phyloP scores from a whole-genome alignment of 1,140 invertebrate genomes.

The Temnothorax longispinosus region DNA sequence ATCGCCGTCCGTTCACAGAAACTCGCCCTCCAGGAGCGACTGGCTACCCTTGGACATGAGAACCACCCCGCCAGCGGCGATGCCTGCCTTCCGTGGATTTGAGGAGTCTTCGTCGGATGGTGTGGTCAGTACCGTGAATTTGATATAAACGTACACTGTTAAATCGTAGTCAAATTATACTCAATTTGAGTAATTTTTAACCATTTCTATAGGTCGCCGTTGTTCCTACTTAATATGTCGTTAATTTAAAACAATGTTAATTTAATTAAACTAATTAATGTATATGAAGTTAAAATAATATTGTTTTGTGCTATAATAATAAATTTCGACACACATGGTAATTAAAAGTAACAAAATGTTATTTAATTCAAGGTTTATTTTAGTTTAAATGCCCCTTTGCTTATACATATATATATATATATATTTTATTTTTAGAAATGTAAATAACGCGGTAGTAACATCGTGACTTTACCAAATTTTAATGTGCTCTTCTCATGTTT shows the following conservation, averaged over 20 bases:
- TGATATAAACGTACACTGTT: no score
- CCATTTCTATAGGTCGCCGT: no score
- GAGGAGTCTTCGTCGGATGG: conserved; percentile 83
- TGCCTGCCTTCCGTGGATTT: conserved; percentile 83
- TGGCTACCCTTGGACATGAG: conserved; percentile 84
- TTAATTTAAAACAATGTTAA: no score
- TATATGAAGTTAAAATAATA: no score
- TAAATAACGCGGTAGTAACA: background rate
- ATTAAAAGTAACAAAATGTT: no score
- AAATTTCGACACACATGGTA: no score
- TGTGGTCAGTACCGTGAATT: conserved; percentile 77
- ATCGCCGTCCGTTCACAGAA: conserved; percentile 79
- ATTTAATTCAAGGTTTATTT: background rate
- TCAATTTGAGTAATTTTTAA: no score
- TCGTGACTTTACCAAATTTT: background rate
- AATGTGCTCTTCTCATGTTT: background rate
- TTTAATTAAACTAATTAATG: no score
- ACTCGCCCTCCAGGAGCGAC: conserved; percentile 81
- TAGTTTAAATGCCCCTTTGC: background rate
- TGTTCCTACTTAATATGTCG: no score
- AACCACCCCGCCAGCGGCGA: conserved; percentile 82
- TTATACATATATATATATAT: background rate
- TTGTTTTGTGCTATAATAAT: no score
- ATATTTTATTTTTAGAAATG: background rate
- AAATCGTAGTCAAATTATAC: no score